phyloP scores from a whole-genome alignment of 2,797 vertebrate species.

The Rhabdomys pumilio region DNA sequence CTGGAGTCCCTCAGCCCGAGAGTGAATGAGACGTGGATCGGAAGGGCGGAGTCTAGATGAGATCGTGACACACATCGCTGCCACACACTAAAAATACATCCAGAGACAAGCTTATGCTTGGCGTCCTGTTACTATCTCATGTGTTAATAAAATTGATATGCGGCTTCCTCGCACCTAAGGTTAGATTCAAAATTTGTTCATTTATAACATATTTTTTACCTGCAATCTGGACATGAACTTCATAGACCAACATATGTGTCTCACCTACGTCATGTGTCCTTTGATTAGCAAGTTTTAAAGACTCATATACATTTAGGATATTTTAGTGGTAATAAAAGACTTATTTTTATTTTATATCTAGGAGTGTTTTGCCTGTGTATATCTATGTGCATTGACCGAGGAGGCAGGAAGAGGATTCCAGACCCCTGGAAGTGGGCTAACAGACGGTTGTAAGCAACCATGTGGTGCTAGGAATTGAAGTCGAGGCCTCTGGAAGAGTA shows the following conservation, averaged over 20 bases:
- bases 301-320: neutral
- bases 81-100: neutral
- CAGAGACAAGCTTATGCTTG: neutral
- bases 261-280: neutral
- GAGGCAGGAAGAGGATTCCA: neutral
- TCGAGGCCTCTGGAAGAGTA: neutral
- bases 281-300: slow-evolving; percentile 23
- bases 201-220: slow-evolving; percentile 13
- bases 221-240: neutral
- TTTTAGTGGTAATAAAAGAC: neutral
- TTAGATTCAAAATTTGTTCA: slow-evolving; percentile 20
- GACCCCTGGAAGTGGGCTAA: neutral
- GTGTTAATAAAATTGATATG: slow-evolving; percentile 9
- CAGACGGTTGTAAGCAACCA: neutral
- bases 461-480: neutral
- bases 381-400: neutral
- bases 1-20: accelerated
- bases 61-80: neutral
- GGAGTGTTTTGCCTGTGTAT: neutral
- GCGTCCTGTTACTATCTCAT: neutral
- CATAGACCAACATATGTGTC: neutral
- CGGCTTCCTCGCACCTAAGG: neutral
- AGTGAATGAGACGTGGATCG: neutral
- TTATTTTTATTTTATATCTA: neutral
- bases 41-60: neutral